Percentiles rank a stretch among this genome's conserved stretches.
phyloP scores from a whole-genome alignment of 2,113 vertebrate genomes.

The Laterallus jamaicensis region DNA sequence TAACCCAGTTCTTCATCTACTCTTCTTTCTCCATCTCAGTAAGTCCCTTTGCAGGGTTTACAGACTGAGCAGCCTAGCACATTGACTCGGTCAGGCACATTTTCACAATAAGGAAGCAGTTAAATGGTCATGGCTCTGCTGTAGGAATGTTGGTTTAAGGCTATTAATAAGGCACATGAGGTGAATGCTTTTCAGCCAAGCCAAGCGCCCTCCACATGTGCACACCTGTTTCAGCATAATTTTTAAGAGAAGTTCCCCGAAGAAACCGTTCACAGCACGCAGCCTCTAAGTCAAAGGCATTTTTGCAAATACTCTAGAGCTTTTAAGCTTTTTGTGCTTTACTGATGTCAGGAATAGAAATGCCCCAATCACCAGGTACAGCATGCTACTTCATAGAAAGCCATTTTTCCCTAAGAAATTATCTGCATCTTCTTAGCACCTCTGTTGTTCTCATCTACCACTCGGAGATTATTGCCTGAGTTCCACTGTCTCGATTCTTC shows the following conservation, averaged over 20 bases:
- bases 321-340: neutral
- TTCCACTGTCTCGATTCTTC: neutral
- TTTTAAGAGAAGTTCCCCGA: constrained; percentile 21
- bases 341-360: neutral
- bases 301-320: neutral
- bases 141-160: constrained; percentile 64
- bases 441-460: neutral
- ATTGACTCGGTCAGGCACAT: constrained; percentile 15
- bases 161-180: constrained; percentile 67
- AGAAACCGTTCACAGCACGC: constrained; percentile 22
- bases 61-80: neutral
- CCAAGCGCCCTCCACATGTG: constrained; percentile 15
- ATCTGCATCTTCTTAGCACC: neutral
- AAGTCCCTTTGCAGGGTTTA: constrained; percentile 29
- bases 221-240: constrained; percentile 56
- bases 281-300: neutral
- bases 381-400: neutral
- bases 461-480: neutral
- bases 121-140: constrained; percentile 53
- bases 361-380: neutral
- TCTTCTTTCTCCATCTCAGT: neutral
- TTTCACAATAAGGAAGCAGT: constrained; percentile 62
- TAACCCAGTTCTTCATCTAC: constrained; percentile 11
- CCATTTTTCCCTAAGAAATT: neutral
- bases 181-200: constrained; percentile 62